These are phyloP conservation scores for Prolemur simus DNA, from an alignment of 2,113 vertebrate species.

Conservation along the genomic window DNA sequence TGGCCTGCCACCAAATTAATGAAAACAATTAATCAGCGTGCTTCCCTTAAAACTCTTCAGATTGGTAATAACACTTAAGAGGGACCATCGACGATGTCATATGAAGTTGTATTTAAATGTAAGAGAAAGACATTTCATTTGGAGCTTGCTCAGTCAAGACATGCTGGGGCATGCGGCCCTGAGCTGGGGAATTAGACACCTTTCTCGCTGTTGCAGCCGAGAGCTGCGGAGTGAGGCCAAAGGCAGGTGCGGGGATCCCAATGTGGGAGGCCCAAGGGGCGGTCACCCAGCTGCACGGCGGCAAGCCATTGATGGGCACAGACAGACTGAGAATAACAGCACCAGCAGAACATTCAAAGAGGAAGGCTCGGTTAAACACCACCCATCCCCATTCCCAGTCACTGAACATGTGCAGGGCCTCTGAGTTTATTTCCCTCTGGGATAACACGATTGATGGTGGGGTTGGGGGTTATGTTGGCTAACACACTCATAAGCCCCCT, in stretches of 20 bases:
- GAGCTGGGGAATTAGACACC: neutral
- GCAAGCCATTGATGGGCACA: neutral
- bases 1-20: neutral
- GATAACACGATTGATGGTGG: rapidly evolving
- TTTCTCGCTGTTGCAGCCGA: neutral
- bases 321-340: rapidly evolving
- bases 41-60: neutral
- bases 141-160: neutral
- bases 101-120: neutral
- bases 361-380: rapidly evolving
- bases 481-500: rapidly evolving
- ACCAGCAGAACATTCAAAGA: rapidly evolving
- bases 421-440: rapidly evolving
- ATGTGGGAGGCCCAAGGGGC: rapidly evolving
- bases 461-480: rapidly evolving
- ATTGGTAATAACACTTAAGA: neutral
- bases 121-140: neutral
- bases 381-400: rapidly evolving
- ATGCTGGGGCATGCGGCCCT: neutral
- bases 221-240: rapidly evolving
- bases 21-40: neutral
- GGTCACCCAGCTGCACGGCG: rapidly evolving
- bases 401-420: neutral
- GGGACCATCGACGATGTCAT: neutral
- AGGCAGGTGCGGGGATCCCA: rapidly evolving